Evolutionary conservation across 1,140 invertebrate species (phyloP).

Genomic region (Orius laevigatus): DNA sequence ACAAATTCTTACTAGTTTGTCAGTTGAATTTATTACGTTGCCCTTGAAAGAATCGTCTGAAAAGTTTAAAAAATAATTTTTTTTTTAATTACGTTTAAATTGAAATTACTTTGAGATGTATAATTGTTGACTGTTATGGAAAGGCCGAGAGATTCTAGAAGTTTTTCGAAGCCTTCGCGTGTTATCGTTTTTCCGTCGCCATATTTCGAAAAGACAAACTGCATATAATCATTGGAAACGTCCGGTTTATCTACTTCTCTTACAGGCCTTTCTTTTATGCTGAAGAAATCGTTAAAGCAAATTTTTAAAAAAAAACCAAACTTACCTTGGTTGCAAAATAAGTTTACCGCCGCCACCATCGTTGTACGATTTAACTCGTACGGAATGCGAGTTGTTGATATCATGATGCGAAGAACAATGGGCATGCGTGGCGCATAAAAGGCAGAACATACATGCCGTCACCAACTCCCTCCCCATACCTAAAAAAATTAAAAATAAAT

Average conservation of each 20-base stretch:
- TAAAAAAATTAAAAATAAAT: slow-evolving; percentile 7
- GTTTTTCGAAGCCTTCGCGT: slow-evolving; percentile 16
- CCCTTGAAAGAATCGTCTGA: background rate
- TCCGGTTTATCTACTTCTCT: background rate
- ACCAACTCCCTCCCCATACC: slow-evolving; percentile 13
- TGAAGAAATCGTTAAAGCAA: background rate
- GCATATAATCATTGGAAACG: slow-evolving; percentile 14
- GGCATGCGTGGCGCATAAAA: slow-evolving; percentile 16
- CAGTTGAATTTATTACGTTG: background rate
- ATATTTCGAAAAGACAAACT: slow-evolving; percentile 15
- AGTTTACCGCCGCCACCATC: background rate
- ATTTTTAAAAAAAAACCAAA: background rate
- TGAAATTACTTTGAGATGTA: background rate
- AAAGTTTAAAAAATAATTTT: background rate
- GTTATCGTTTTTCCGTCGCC: slow-evolving; percentile 17
- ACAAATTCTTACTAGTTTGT: background rate
- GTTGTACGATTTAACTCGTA: background rate
- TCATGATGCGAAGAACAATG: slow-evolving; percentile 15
- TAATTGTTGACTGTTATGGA: background rate
- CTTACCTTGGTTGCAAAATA: no score
- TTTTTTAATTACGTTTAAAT: no score
- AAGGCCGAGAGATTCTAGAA: slow-evolving; percentile 9
- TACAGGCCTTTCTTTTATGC: background rate
- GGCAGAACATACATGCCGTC: slow-evolving; percentile 16
- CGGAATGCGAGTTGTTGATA: slow-evolving; percentile 1